Percentiles rank a stretch among this genome's conserved stretches.
These are phyloP conservation scores for Onychorhynchus coronatus DNA, from an alignment of 2,113 vertebrate species.

Conservation along the genomic window DNA sequence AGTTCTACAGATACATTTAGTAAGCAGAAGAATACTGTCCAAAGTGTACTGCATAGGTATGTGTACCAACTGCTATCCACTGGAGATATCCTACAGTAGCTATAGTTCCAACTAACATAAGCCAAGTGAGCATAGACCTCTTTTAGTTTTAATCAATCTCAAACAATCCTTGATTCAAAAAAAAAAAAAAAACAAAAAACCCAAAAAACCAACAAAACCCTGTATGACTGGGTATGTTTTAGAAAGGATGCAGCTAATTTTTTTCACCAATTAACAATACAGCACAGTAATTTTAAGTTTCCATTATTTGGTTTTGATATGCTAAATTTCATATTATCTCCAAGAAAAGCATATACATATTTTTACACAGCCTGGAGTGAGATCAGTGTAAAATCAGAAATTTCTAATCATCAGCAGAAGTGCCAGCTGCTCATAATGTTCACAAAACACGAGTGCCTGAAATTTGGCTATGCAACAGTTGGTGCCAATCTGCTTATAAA, in stretches of 20 bases:
- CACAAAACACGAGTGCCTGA: conserved; percentile 40
- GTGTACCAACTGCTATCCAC: not conserved
- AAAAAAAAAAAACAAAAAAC: not conserved
- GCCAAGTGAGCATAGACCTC: not conserved
- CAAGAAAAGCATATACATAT: conserved; percentile 58
- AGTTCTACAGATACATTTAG: not conserved
- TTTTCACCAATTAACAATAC: conserved; percentile 38
- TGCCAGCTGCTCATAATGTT: conserved; percentile 75
- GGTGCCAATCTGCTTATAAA: conserved; percentile 96
- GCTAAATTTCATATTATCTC: conserved; percentile 47
- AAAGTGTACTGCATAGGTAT: not conserved
- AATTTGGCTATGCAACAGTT: conserved; percentile 82
- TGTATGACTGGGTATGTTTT: not conserved
- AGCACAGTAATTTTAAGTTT: conserved; percentile 54
- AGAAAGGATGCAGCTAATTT: conserved; percentile 27
- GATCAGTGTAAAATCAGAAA: conserved; percentile 70
- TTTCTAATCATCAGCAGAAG: conserved; percentile 70
- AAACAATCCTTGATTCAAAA: not conserved
- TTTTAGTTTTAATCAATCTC: not conserved
- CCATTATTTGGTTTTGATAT: conserved; percentile 63
- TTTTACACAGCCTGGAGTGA: conserved; percentile 63
- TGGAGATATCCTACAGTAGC: not conserved
- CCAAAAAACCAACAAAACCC: not conserved
- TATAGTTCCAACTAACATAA: not conserved
- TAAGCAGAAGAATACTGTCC: conserved; percentile 53